These are phyloP conservation scores for Sesamia inferens DNA, from an alignment of 2,888 invertebrate genomes.

Conservation along the genomic window DNA sequence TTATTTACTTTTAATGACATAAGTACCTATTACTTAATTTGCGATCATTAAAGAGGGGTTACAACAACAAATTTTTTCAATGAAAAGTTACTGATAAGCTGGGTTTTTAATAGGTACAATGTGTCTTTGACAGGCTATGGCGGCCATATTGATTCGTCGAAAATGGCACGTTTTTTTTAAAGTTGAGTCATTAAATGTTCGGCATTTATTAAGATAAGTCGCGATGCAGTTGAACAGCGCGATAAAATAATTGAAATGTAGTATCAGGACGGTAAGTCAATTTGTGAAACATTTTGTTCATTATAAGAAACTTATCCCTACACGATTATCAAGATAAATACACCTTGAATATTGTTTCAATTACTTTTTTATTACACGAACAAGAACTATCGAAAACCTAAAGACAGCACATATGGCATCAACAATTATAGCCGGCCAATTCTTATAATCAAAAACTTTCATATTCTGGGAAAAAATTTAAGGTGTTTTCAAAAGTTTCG, in stretches of 20 bases:
- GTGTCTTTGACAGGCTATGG: neutral
- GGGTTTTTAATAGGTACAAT: neutral
- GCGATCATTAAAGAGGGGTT: neutral
- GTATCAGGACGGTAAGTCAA: neutral
- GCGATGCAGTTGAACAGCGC: neutral
- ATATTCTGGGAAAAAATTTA: no score
- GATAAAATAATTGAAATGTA: neutral
- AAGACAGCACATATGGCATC: neutral
- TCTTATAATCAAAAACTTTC: no score
- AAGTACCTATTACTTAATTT: neutral
- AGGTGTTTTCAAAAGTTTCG: no score
- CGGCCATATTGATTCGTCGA: neutral
- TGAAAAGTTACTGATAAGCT: neutral
- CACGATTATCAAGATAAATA: neutral
- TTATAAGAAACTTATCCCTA: neutral
- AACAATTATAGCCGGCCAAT: no score
- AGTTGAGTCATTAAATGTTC: neutral
- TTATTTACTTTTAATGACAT: slow-evolving; percentile 21
- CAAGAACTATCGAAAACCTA: neutral
- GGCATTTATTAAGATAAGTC: neutral
- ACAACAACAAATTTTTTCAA: neutral
- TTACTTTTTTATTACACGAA: neutral
- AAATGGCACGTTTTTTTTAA: neutral
- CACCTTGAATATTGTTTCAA: no score
- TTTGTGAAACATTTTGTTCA: neutral